Evolutionary conservation across 2,888 invertebrate species (phyloP).

Genomic region (Drosophila falleni): DNA sequence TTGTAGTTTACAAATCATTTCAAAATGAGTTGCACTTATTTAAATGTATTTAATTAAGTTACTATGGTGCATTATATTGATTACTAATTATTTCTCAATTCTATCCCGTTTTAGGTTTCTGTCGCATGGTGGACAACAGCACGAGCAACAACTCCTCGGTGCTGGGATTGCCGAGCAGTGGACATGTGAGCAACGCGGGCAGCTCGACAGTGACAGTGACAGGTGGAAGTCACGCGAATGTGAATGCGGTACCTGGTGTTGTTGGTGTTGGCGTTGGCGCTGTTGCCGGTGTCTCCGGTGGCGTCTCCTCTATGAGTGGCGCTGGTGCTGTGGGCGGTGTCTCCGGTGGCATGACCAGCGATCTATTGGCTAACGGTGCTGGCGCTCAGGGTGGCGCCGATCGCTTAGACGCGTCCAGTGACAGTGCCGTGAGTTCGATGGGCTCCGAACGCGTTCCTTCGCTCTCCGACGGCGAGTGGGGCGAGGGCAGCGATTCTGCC

Average conservation of each 20-base stretch:
- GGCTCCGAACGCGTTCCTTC: slow-evolving; percentile 95
- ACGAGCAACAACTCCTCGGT: slow-evolving; percentile 85
- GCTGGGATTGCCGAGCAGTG: slow-evolving; percentile 76
- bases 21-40: too few species aligned
- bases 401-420: slow-evolving; percentile 93
- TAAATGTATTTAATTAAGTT: too few species aligned
- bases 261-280: slow-evolving; percentile 23
- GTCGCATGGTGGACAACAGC: slow-evolving; percentile 91
- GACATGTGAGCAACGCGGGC: slow-evolving; percentile 76
- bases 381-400: slow-evolving; percentile 87
- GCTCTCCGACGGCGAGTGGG: slow-evolving; percentile 95
- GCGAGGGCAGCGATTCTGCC: slow-evolving; percentile 94
- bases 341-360: slow-evolving; percentile 83
- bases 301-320: slow-evolving; percentile 63
- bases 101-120: slow-evolving; percentile 89
- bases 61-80: too few species aligned
- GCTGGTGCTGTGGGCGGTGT: slow-evolving; percentile 50
- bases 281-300: slow-evolving; percentile 70
- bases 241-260: slow-evolving; percentile 41
- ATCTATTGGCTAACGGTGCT: slow-evolving; percentile 69
- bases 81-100: not conserved
- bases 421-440: slow-evolving; percentile 97
- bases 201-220: slow-evolving; percentile 62
- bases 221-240: slow-evolving; percentile 62
- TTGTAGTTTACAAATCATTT: too few species aligned